Conservation (phyloP, 2,113 vertebrate genomes). For the Gopherus evgoodei region DNA sequence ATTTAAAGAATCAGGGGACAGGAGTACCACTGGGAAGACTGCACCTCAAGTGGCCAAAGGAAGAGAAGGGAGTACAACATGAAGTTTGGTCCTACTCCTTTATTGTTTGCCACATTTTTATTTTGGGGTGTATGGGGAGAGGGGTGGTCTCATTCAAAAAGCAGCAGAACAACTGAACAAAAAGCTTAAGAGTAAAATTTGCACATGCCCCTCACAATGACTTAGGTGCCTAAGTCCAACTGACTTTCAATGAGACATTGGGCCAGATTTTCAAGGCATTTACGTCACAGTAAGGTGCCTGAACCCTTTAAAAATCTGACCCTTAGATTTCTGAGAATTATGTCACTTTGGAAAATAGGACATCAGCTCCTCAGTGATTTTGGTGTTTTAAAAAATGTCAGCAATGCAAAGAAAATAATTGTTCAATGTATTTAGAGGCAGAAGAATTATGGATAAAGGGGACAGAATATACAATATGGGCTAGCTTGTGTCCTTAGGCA, state of each 20-base stretch:
- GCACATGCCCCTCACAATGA: background rate
- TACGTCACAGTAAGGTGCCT: no score
- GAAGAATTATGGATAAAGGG: background rate
- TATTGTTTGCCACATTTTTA: background rate
- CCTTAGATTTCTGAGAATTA: no score
- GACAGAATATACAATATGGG: background rate
- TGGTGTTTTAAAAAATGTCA: background rate
- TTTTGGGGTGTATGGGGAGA: background rate
- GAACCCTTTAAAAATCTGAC: no score
- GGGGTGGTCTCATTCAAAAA: background rate
- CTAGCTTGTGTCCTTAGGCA: rapidly evolving
- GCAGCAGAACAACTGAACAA: background rate
- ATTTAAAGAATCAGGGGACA: background rate
- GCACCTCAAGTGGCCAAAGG: background rate
- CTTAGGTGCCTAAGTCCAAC: background rate
- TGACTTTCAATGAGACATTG: background rate
- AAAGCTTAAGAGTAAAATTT: background rate
- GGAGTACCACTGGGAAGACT: background rate
- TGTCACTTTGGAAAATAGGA: background rate
- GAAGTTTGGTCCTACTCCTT: background rate
- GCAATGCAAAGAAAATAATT: background rate
- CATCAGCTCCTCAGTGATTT: background rate
- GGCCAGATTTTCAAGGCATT: no score
- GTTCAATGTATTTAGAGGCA: background rate
- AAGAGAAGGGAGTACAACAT: background rate